Evolutionary conservation across 2,113 vertebrate species (phyloP).

Genomic region (Chiloscyllium plagiosum): DNA sequence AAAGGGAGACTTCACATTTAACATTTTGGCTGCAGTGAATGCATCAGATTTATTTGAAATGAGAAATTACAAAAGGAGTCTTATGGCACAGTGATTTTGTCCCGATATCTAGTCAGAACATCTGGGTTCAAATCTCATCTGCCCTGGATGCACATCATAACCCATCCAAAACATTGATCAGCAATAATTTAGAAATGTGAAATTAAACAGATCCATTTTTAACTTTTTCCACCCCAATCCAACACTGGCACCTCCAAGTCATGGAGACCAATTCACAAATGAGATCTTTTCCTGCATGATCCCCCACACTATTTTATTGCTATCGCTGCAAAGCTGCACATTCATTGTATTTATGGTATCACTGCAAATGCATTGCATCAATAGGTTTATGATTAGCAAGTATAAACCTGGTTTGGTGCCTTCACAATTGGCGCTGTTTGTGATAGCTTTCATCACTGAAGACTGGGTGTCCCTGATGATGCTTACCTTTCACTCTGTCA

Average conservation of each 20-base stretch:
- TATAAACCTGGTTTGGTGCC: neutral
- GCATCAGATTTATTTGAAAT: neutral
- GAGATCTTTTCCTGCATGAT: no score
- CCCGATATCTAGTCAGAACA: no score
- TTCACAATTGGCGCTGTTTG: neutral
- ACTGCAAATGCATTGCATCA: neutral
- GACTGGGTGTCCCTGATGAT: neutral
- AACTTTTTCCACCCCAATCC: no score
- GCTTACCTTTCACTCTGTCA: neutral
- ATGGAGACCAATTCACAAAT: no score
- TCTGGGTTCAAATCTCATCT: no score
- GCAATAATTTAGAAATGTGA: neutral
- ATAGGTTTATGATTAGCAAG: neutral
- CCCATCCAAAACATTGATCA: no score
- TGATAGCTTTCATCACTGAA: neutral
- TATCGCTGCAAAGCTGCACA: no score
- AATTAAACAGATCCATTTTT: neutral
- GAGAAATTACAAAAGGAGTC: no score
- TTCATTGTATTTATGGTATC: neutral
- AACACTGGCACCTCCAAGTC: no score
- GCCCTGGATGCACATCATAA: no score
- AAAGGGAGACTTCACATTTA: neutral
- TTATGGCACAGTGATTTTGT: no score
- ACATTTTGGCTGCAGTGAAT: neutral
- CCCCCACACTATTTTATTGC: no score